These are phyloP conservation scores for Lamellibrachia satsuma DNA, from an alignment of 2,888 invertebrate species.

Conservation along the genomic window DNA sequence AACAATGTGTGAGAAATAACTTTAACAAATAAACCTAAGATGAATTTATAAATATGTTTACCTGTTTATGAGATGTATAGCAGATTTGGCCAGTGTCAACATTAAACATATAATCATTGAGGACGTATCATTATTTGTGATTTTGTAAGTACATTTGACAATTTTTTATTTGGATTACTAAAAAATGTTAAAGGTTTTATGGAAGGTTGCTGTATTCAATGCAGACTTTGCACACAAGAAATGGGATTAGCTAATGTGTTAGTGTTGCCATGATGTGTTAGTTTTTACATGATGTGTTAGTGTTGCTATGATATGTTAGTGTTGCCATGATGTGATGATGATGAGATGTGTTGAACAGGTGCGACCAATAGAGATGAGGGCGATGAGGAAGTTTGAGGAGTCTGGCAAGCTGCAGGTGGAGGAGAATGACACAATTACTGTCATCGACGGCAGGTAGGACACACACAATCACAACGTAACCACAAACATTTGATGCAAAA, in stretches of 20 bases:
- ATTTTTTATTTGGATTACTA: too few relatives aligned
- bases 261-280: neutral
- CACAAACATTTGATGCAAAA: too few relatives aligned
- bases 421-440: constrained; percentile 83
- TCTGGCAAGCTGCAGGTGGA: constrained; percentile 80
- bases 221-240: too few relatives aligned
- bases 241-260: too few relatives aligned
- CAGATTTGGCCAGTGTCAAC: neutral
- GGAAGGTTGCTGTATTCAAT: too few relatives aligned
- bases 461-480: neutral
- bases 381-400: constrained; percentile 75
- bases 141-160: too few relatives aligned
- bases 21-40: neutral
- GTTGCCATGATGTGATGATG: neutral
- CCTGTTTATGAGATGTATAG: neutral
- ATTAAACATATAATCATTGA: too few relatives aligned
- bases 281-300: too few relatives aligned
- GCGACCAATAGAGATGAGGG: constrained; percentile 76
- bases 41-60: neutral
- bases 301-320: neutral
- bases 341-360: constrained; percentile 60
- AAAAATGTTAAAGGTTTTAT: too few relatives aligned
- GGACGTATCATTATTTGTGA: too few relatives aligned
- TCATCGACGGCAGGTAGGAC: constrained; percentile 79
- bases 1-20: too few relatives aligned